Percentiles rank a stretch among this genome's conserved stretches.
Conservation (phyloP, 1,140 invertebrate species). For the Cheumatopsyche charites region DNA sequence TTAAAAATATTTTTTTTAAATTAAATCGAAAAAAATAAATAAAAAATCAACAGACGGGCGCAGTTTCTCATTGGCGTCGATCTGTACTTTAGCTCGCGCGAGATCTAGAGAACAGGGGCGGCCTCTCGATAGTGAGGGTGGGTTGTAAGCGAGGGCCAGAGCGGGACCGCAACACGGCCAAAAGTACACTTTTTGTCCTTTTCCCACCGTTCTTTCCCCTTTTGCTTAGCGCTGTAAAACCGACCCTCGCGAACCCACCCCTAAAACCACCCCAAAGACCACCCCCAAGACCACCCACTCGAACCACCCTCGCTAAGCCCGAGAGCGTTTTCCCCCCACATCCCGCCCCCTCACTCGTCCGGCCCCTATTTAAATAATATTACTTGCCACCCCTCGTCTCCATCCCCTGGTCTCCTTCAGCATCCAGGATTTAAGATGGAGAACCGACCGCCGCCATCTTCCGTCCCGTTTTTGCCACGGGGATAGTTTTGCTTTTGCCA, state of each 20-base stretch:
- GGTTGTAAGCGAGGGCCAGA: conserved; percentile 33
- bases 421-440: conserved; percentile 44
- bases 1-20: too few species aligned
- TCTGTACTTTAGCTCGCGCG: background rate
- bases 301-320: conserved; percentile 13
- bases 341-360: background rate
- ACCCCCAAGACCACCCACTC: background rate
- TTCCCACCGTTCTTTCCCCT: conserved; percentile 41
- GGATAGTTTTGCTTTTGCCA: conserved; percentile 35
- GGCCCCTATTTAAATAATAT: conserved; percentile 46
- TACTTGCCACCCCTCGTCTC: conserved; percentile 29
- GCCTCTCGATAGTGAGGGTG: background rate
- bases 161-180: conserved; percentile 45
- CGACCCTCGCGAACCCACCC: conserved; percentile 10
- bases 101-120: background rate
- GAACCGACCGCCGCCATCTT: conserved; percentile 43
- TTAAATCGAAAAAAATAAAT: too few species aligned
- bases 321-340: background rate
- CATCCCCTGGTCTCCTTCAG: conserved; percentile 16
- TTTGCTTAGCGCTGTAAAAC: conserved; percentile 40
- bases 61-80: conserved; percentile 1
- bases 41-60: too few species aligned
- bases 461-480: conserved; percentile 42
- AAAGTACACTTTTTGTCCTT: conserved; percentile 47
- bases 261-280: conserved; percentile 24